A percentile compares a stretch with the other conserved stretches of the same genome.
These are phyloP conservation scores for Montipora foliosa DNA, from an alignment of 64 coral and sea anemone species.

Conservation along the genomic window DNA sequence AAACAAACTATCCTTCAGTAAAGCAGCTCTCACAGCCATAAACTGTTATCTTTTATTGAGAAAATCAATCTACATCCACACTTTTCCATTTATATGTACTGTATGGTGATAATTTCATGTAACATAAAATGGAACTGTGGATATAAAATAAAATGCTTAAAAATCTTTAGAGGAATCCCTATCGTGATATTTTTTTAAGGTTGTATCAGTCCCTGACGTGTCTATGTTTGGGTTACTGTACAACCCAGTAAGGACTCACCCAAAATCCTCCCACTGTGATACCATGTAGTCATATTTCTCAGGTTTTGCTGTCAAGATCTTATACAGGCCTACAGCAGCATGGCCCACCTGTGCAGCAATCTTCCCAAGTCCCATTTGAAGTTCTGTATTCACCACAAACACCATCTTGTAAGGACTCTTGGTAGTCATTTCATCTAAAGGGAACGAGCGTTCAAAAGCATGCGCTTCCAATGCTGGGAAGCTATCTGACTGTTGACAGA, in stretches of 20 bases:
- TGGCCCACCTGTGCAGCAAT: conserved; percentile 97
- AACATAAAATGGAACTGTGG: too few species aligned
- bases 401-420: conserved; percentile 88
- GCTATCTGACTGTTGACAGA: conserved; percentile 16
- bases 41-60: too few species aligned
- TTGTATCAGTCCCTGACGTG: too few species aligned
- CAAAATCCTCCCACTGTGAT: conserved; percentile 84
- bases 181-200: too few species aligned
- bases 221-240: too few species aligned
- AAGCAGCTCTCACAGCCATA: too few species aligned
- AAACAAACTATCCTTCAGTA: too few species aligned
- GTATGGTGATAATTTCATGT: too few species aligned
- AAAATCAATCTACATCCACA: too few species aligned
- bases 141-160: too few species aligned
- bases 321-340: conserved; percentile 85
- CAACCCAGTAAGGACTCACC: conserved; percentile 55
- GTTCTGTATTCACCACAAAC: conserved; percentile 90
- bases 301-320: conserved; percentile 61
- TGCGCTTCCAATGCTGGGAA: neutral
- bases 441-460: conserved; percentile 45
- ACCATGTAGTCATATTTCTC: conserved; percentile 70
- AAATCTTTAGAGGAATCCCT: too few species aligned
- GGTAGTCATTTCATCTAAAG: conserved; percentile 55
- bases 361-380: conserved; percentile 92
- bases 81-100: too few species aligned